These are phyloP conservation scores for Lepus townsendii DNA, from an alignment of 2,797 vertebrate species.

Conservation along the genomic window DNA sequence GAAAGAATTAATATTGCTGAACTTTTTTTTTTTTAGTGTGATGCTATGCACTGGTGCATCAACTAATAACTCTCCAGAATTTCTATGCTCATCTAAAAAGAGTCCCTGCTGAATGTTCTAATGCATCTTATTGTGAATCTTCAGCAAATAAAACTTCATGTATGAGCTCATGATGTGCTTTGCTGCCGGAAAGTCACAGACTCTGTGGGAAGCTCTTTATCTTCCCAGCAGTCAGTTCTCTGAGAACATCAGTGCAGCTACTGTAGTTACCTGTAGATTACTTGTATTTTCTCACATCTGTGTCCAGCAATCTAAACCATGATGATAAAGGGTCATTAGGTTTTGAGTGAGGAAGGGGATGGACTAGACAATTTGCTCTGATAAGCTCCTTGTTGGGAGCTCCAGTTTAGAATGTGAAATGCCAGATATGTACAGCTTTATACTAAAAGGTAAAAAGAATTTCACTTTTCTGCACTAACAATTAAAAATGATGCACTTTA, in stretches of 20 bases:
- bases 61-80: conserved; percentile 90
- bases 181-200: conserved; percentile 95
- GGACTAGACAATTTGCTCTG: conserved; percentile 93
- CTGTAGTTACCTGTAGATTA: conserved; percentile 94
- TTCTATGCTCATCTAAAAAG: conserved; percentile 89
- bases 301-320: conserved; percentile 95
- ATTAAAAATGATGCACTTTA: conserved; percentile 87
- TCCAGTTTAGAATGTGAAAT: conserved; percentile 92
- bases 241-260: conserved; percentile 95
- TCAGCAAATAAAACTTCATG: conserved; percentile 94
- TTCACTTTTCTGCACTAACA: conserved; percentile 79
- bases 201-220: conserved; percentile 99
- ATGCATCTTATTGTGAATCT: conserved; percentile 92
- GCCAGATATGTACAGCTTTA: conserved; percentile 85
- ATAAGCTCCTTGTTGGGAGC: conserved; percentile 93
- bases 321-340: conserved; percentile 95
- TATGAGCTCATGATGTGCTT: conserved; percentile 98
- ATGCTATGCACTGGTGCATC: conserved; percentile 89
- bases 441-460: conserved; percentile 80
- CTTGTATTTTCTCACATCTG: conserved; percentile 96
- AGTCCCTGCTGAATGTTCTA: conserved; percentile 91
- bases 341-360: conserved; percentile 93
- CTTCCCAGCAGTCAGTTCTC: conserved; percentile 97
- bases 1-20: conserved; percentile 77
- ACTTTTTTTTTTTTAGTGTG: conserved; percentile 81